A percentile compares a stretch with the other conserved stretches of the same genome.
These are phyloP conservation scores for Lottia scabra DNA, from an alignment of 2,888 invertebrate genomes.

Conservation along the genomic window DNA sequence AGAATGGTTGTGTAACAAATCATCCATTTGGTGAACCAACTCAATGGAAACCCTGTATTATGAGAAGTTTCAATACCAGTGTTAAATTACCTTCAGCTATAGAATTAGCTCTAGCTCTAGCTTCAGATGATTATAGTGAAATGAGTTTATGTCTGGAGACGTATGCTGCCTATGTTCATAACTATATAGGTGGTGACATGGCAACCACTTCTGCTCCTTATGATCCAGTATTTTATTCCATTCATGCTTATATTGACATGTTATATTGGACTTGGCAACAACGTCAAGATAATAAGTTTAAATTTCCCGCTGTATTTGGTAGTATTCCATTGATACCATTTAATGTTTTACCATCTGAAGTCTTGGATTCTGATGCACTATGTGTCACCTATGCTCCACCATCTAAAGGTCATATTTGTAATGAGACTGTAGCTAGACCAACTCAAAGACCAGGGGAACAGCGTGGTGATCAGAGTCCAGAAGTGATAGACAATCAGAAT, in stretches of 20 bases:
- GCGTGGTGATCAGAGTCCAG: constrained; percentile 43
- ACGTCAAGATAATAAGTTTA: constrained; percentile 50
- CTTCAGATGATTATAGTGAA: constrained; percentile 54
- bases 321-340: constrained; percentile 61
- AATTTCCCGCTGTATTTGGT: constrained; percentile 56
- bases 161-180: constrained; percentile 55
- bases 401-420: constrained; percentile 53
- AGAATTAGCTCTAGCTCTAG: constrained; percentile 53
- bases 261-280: constrained; percentile 62
- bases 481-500: constrained; percentile 25
- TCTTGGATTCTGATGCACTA: constrained; percentile 51
- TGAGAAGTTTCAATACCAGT: constrained; percentile 56
- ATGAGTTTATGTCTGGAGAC: constrained; percentile 59
- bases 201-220: constrained; percentile 52
- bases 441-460: constrained; percentile 10
- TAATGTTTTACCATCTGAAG: constrained; percentile 52
- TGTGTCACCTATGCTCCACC: constrained; percentile 56
- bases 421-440: constrained; percentile 28
- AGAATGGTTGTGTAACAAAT: constrained; percentile 55
- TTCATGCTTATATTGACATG: constrained; percentile 60
- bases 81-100: constrained; percentile 55
- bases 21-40: constrained; percentile 61
- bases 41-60: constrained; percentile 62
- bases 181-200: constrained; percentile 62
- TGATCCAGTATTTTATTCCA: constrained; percentile 58